These are phyloP conservation scores for Himalopsyche kuldschensis DNA, from an alignment of 2,888 invertebrate genomes.

Conservation along the genomic window DNA sequence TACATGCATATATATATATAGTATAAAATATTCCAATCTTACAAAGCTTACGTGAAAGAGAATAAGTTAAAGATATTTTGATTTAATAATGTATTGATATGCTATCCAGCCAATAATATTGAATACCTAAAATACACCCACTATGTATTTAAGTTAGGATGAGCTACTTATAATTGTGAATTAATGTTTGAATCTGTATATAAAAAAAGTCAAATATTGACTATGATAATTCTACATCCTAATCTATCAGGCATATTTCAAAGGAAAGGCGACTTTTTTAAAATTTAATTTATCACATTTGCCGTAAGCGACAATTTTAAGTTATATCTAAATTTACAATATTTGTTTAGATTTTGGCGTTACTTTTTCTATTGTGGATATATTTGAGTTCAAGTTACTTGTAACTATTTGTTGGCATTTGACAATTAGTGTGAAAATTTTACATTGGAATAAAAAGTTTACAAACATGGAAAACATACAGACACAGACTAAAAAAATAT, in stretches of 20 bases:
- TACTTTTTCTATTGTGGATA: neutral
- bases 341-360: neutral
- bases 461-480: too few relatives aligned
- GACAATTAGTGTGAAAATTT: too few relatives aligned
- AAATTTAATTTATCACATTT: neutral
- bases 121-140: neutral
- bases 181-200: neutral
- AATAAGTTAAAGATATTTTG: too few relatives aligned
- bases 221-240: neutral
- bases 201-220: neutral
- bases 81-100: neutral
- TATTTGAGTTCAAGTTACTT: neutral
- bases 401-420: neutral
- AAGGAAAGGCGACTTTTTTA: neutral
- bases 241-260: neutral
- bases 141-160: neutral
- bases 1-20: too few relatives aligned
- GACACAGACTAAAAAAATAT: too few relatives aligned
- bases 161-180: neutral
- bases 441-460: too few relatives aligned
- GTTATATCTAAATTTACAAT: neutral
- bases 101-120: neutral
- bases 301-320: neutral
- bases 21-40: too few relatives aligned
- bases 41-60: too few relatives aligned